Evolutionary conservation across 2,888 invertebrate species (phyloP).

Genomic region (Nomada fucata): DNA sequence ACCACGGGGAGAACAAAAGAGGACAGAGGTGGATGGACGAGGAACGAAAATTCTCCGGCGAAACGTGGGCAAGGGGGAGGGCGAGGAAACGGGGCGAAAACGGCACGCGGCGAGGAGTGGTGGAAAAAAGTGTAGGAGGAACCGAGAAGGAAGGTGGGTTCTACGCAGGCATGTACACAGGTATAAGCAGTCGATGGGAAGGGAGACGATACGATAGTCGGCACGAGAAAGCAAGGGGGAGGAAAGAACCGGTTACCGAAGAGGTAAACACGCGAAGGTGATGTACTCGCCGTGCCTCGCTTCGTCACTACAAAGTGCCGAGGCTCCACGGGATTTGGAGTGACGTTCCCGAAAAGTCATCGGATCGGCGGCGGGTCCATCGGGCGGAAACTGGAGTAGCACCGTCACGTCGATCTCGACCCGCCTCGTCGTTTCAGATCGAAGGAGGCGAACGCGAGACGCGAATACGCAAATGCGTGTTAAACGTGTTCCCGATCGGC

Average conservation of each 20-base stretch:
- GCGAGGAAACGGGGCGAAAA: slow-evolving; percentile 30
- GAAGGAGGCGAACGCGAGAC: neutral
- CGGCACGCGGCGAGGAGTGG: slow-evolving; percentile 37
- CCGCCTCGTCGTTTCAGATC: neutral
- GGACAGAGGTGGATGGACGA: slow-evolving; percentile 40
- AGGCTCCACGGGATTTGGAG: slow-evolving; percentile 67
- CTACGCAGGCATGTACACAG: slow-evolving; percentile 48
- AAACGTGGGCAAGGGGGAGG: slow-evolving; percentile 21
- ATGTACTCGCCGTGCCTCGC: slow-evolving; percentile 78
- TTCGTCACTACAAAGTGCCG: slow-evolving; percentile 72
- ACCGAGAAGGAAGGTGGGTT: slow-evolving; percentile 30
- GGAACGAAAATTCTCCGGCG: slow-evolving; percentile 24
- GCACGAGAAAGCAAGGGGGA: slow-evolving; percentile 53
- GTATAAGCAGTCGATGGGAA: slow-evolving; percentile 46
- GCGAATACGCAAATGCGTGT: too few species aligned
- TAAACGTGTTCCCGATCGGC: too few species aligned
- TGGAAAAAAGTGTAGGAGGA: slow-evolving; percentile 38
- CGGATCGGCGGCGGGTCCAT: slow-evolving; percentile 36
- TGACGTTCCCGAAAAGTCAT: slow-evolving; percentile 72
- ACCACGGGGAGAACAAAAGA: slow-evolving; percentile 56
- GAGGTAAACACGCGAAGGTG: slow-evolving; percentile 83
- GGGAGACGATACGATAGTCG: slow-evolving; percentile 28
- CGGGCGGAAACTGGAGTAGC: slow-evolving; percentile 38
- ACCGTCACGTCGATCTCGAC: neutral
- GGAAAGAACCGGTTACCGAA: slow-evolving; percentile 78